Evolutionary conservation across 2,113 vertebrate species (phyloP), one percentile per base, ranked within the genome.

Genomic region (Onychorhynchus coronatus): DNA sequence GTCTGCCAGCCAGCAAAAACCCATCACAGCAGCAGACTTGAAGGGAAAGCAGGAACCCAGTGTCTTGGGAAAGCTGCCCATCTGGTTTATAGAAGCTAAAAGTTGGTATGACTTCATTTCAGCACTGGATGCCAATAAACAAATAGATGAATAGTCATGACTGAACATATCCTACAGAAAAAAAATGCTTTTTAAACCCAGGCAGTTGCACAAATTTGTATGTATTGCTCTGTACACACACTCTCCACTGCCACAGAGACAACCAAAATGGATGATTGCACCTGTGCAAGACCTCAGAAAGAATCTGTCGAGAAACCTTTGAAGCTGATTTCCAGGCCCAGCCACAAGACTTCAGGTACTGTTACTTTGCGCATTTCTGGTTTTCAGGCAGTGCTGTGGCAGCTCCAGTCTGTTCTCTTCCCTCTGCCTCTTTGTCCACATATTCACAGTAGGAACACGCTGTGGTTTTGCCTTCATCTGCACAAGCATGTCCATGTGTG

Each of bases 361-460:
- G 8, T 3, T 39, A 20, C 37, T 53, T 33, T 53, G 23, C 9
- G 33, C 3, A 1, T 41, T 56, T 61, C 37, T 35, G 37, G 8
- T 70, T 92, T 72, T 58, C 53, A 49, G 33, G 59, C 59, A 62
- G 33, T 1, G 1, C 8, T 59, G 53, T 11, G 53, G 33, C n/a
- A 61, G 37, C 9, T 58, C 58, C 52, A 71, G 39, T 27, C 35
- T 44, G 21, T 77, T 58, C 33, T 73, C 9, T 35, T 59, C 27
- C 27, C 52, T 84, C 23, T 24, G 5, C 31, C 58, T 19, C 0
- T 62, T 50, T 55, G 37, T 44, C 30, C 2, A 0, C 0, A 0
- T 62, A 23, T n/a, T 56, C 14, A 7, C 31, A 62, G 53, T 3
- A 27, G 27, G 47, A 76, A 22, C 6, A 65, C 0, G 0, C n/a